A percentile compares a stretch with the other conserved stretches of the same genome.
Evolutionary conservation across 2,797 vertebrate genomes (phyloP).

Genomic region (Sebastes matsubarae): DNA sequence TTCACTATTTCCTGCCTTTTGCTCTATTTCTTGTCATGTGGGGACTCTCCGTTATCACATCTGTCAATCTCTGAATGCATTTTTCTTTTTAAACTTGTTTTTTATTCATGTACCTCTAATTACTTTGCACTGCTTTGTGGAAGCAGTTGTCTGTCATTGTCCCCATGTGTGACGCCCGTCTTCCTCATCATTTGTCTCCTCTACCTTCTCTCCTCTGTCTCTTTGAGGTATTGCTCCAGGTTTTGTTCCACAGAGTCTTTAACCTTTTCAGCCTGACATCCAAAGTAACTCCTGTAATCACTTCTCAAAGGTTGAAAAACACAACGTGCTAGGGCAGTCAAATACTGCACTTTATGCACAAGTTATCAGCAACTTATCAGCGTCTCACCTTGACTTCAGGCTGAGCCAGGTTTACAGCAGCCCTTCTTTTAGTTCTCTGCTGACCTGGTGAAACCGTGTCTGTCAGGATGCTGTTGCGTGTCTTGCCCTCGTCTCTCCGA

Average conservation of each 20-base stretch:
- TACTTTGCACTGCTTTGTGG: background rate
- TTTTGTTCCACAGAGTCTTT: slow-evolving; percentile 17
- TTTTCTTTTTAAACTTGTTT: background rate
- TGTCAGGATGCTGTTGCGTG: slow-evolving; percentile 26
- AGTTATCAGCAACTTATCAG: background rate
- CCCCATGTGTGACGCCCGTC: background rate
- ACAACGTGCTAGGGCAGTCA: background rate
- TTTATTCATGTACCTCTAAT: background rate
- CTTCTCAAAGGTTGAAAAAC: slow-evolving; percentile 25
- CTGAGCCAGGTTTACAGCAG: background rate
- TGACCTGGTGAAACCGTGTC: slow-evolving; percentile 14
- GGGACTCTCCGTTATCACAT: background rate
- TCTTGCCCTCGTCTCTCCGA: slow-evolving; percentile 14
- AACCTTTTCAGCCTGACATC: slow-evolving; percentile 25
- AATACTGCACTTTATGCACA: slow-evolving; percentile 5
- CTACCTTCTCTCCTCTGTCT: background rate
- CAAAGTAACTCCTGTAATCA: background rate
- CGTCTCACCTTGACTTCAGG: slow-evolving; percentile 15
- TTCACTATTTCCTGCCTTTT: background rate
- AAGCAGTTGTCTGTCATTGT: background rate
- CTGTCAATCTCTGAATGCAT: background rate
- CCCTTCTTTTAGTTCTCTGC: slow-evolving; percentile 5
- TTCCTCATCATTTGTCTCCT: background rate
- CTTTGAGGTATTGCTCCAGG: background rate
- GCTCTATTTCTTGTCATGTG: background rate